Percentiles rank a stretch among this genome's conserved stretches.
phyloP scores from a whole-genome alignment of 2,888 invertebrate genomes.

The Brenthis ino region DNA sequence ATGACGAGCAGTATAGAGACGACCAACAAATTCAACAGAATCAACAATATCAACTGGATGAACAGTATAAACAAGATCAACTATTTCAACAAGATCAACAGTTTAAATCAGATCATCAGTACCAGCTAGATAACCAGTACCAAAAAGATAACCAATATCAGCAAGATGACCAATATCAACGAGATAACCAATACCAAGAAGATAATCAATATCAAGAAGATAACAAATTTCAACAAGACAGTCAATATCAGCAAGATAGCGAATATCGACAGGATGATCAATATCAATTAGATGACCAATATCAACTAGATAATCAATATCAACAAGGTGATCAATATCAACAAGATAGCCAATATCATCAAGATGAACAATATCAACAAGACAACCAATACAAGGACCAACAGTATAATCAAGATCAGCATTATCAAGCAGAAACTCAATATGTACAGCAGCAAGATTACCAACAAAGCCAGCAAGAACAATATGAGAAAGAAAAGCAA shows the following conservation, averaged over 20 bases:
- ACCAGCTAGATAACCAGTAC: constrained; percentile 43
- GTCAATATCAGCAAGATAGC: constrained; percentile 47
- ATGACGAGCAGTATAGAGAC: constrained; percentile 32
- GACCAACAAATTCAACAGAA: constrained; percentile 46
- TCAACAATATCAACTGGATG: constrained; percentile 44
- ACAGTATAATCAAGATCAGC: constrained; percentile 40
- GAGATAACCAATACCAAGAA: constrained; percentile 38
- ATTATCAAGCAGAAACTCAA: constrained; percentile 38
- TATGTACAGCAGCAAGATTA: constrained; percentile 39
- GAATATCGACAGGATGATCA: constrained; percentile 40
- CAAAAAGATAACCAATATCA: constrained; percentile 42
- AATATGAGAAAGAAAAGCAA: constrained; percentile 47
- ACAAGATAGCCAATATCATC: constrained; percentile 31
- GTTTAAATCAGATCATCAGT: constrained; percentile 38
- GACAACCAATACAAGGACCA: constrained; percentile 43
- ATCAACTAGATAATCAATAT: constrained; percentile 43
- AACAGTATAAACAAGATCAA: constrained; percentile 43
- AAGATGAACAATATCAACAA: constrained; percentile 40
- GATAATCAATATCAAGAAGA: constrained; percentile 43
- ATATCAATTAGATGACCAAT: constrained; percentile 42
- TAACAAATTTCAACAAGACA: constrained; percentile 29
- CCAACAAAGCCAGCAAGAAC: constrained; percentile 45
- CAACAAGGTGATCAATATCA: constrained; percentile 44
- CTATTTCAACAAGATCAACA: constrained; percentile 45
- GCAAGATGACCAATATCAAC: constrained; percentile 44